Evolutionary conservation across 2,113 vertebrate species (phyloP), one percentile per base, ranked within the genome.

Genomic region (Todiramphus chloris): DNA sequence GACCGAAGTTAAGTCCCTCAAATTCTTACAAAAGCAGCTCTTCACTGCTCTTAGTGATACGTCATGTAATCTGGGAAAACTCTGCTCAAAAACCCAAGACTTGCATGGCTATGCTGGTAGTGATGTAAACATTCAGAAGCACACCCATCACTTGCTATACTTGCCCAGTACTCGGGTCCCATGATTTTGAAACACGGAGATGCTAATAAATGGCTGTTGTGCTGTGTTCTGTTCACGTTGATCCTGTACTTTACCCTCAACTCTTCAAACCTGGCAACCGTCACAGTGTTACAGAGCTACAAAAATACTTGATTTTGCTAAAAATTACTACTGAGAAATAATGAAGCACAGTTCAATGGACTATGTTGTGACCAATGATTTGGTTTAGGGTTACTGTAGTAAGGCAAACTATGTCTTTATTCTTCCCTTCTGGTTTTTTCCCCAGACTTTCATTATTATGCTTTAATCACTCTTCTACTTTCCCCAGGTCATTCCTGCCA

Each of bases 91-190:
- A 55, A 35, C 31, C 44, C 0, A 1, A 24, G 69, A 12, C 35
- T 56, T 43, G 8, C 25, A 5, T 56, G 35, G 43, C 58, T 30
- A 0, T 16, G 5, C 13, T 41, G 66, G 27, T 13, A 21, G 28
- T 10, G 35, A 44, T 31, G 13, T 20, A 30, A 62, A 21, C 30
- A 6, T n/a, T 50, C 28, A 53, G 77, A 82, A 67, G n/a, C 48
- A 46, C 7, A n/a, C 2, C 39, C 76, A 6, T 80, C 3, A 2
- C 28, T 46, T 67, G 25, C n/a, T 51, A 0, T 39, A 19, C 46
- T 91, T 69, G 35, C 50, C 46, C 37, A 50, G 0, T 72, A 35
- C 27, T 75, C 7, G 18, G 11, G 76, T 60, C 16, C 20, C 5
- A 8, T n/a, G 24, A n/a, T 70, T 84, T 50, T 60, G 39, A 58